A percentile compares a stretch with the other conserved stretches of the same genome.
phyloP scores from a whole-genome alignment of 2,797 vertebrate genomes.

The Aldrovandia affinis region DNA sequence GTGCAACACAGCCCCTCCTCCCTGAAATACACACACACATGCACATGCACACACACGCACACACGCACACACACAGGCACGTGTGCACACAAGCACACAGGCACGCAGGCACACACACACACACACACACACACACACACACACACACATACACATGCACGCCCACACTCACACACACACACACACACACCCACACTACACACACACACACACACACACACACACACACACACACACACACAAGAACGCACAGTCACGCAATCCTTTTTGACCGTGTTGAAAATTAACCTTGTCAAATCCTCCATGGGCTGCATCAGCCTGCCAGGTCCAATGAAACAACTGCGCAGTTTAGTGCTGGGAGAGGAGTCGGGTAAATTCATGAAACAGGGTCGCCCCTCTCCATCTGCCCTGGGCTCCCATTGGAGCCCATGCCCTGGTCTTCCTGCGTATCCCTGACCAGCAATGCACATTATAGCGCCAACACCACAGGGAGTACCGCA shows the following conservation, averaged over 20 bases:
- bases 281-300: slow-evolving; percentile 19
- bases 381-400: neutral
- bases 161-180: too few species aligned
- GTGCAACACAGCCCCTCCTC: neutral
- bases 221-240: neutral
- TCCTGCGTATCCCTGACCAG: neutral
- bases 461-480: neutral
- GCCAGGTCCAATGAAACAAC: neutral
- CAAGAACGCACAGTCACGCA: neutral
- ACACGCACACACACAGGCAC: too few species aligned
- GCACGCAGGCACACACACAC: too few species aligned
- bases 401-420: neutral
- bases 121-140: neutral
- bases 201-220: neutral
- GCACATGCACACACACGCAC: neutral
- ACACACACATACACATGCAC: too few species aligned
- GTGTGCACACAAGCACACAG: too few species aligned
- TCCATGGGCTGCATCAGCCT: neutral
- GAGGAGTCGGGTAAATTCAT: neutral
- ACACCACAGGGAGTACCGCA: neutral
- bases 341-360: neutral
- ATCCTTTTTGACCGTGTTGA: neutral
- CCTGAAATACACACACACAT: slow-evolving; percentile 1
- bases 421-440: neutral
- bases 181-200: neutral